Percentiles rank a stretch among this genome's conserved stretches.
These are phyloP conservation scores for Asarcornis scutulata DNA, from an alignment of 2,113 vertebrate genomes.

Conservation along the genomic window DNA sequence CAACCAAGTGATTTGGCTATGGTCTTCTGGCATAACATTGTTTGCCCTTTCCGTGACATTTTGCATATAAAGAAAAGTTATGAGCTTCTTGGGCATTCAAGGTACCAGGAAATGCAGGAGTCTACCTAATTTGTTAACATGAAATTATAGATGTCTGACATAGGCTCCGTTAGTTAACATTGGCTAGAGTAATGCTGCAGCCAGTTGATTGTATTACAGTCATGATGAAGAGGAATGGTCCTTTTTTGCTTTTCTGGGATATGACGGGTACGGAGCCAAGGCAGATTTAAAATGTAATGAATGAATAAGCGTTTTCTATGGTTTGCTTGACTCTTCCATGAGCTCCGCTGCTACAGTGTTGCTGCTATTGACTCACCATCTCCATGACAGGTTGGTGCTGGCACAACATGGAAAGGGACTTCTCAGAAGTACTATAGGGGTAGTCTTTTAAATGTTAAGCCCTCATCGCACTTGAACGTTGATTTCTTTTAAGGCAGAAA, in stretches of 20 bases:
- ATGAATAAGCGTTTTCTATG: conserved; percentile 51
- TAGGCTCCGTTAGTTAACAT: conserved; percentile 64
- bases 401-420: not conserved
- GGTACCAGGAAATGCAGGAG: conserved; percentile 70
- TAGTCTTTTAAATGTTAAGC: conserved; percentile 46
- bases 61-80: conserved; percentile 72
- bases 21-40: conserved; percentile 72
- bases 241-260: conserved; percentile 70
- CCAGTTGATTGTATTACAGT: conserved; percentile 71
- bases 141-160: conserved; percentile 73
- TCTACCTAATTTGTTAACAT: conserved; percentile 71
- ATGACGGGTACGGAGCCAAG: conserved; percentile 54
- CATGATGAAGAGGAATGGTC: conserved; percentile 72
- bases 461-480: not conserved
- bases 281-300: conserved; percentile 63
- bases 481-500: conserved; percentile 21
- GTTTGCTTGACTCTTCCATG: conserved; percentile 17
- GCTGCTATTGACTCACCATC: not conserved
- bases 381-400: not conserved
- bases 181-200: conserved; percentile 68
- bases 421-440: not conserved
- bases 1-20: conserved; percentile 69
- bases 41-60: conserved; percentile 72
- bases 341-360: not conserved
- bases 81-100: conserved; percentile 69